Evolutionary conservation across 2,888 invertebrate species (phyloP), one percentile per base, ranked within the genome.

Genomic region (Eupsilia transversa): DNA sequence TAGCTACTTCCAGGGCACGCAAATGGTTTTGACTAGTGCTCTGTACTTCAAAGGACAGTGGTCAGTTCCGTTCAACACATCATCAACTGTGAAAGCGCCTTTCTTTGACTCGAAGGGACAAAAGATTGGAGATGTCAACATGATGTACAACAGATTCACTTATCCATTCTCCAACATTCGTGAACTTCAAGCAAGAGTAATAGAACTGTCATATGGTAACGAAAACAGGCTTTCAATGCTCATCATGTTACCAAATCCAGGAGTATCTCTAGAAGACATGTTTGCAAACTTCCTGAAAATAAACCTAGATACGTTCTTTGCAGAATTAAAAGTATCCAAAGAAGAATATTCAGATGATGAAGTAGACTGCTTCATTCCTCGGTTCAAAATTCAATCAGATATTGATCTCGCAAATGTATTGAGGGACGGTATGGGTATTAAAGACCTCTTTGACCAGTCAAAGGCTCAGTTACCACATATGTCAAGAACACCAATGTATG

Each of bases 21-120:
- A 96, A 73, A 95, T 98, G 93, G 94, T 98, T 23, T 90, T 98
- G 79, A 95, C 97, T 0, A 98, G 98, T 83, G 97, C 97, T 2
- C 90, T 98, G 33, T 98, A 97, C 90, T 98, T 98, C 90, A 98
- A 97, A 93, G 98, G 98, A 0, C 96, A 97, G 75, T 98, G 98
- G 98, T 95, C 96, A 67, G 89, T 94, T 10, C 97, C 97, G 0
- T 98, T 98, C 85, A 97, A 98, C 82, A 83, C 86, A 7, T 93
- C 97, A 0, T 93, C 92, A 0, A 98, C 98, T 0, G 88, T 86
- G 0, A 88, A 88, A 69, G 95, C 96, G 83, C 93, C 96, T 0
- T 98, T 98, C 87, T 97, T 94, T 78, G 95, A 97, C 86, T 97
- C 97, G 65, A 91, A 94, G 5, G 97, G 96, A 12, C 89, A 92